phyloP scores from a whole-genome alignment of 2,888 invertebrate species.

The Galeopsomyia nigrocyanea region DNA sequence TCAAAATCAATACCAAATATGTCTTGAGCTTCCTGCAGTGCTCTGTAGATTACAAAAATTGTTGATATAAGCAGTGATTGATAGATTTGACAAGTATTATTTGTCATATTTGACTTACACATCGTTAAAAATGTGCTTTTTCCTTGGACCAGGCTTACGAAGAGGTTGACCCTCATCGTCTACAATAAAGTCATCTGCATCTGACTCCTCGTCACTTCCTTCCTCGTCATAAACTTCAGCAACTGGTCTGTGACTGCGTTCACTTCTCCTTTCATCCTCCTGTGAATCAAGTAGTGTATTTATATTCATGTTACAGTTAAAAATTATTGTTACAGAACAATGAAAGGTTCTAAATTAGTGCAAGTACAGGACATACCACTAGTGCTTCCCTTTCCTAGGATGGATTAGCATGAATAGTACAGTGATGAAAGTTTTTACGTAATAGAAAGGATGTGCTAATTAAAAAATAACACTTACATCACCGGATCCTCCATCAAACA shows the following conservation, averaged over 20 bases:
- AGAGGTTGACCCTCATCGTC: constrained; percentile 95
- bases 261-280: constrained; percentile 86
- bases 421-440: constrained; percentile 18
- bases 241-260: constrained; percentile 75
- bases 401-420: constrained; percentile 49
- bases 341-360: neutral
- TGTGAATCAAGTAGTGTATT: constrained; percentile 58
- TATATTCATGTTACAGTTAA: too few species aligned
- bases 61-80: neutral
- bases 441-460: constrained; percentile 18
- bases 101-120: constrained; percentile 74
- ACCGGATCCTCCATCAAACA: constrained; percentile 88
- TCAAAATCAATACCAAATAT: constrained; percentile 99
- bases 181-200: constrained; percentile 97
- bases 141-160: constrained; percentile 83
- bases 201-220: constrained; percentile 84
- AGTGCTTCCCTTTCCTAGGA: constrained; percentile 56
- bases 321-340: too few species aligned
- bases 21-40: constrained; percentile 97
- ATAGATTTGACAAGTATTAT: constrained; percentile 20
- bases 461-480: constrained; percentile 74
- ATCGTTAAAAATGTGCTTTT: constrained; percentile 87
- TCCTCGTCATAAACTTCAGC: constrained; percentile 80
- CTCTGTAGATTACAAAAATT: constrained; percentile 69
- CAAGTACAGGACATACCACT: constrained; percentile 50